These are phyloP conservation scores for Limnephilus lunatus DNA, from an alignment of 2,888 invertebrate species.

Conservation along the genomic window DNA sequence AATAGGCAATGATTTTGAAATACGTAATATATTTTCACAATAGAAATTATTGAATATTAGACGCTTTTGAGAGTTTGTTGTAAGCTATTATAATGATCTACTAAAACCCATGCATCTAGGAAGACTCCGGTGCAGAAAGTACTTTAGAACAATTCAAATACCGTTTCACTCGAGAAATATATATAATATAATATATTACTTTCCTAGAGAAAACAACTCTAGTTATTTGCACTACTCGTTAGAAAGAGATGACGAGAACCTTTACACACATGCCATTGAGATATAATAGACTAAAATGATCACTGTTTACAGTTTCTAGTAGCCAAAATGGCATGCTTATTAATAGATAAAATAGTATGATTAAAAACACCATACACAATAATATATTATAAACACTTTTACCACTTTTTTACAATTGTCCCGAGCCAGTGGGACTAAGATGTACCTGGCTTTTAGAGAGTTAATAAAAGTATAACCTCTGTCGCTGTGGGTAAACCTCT, in stretches of 20 bases:
- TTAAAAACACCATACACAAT: not conserved
- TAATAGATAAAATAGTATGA: not conserved
- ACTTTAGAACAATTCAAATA: not conserved
- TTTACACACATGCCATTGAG: conserved; percentile 38
- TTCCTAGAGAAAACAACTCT: conserved; percentile 22
- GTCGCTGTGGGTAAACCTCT: too few species aligned
- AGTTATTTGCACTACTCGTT: conserved; percentile 44
- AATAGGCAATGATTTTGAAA: not conserved
- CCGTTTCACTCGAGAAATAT: not conserved
- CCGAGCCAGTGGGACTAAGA: not conserved
- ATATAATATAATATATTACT: conserved; percentile 5
- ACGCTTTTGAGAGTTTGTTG: not conserved
- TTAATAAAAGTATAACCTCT: not conserved
- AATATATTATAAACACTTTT: not conserved
- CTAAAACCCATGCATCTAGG: conserved; percentile 39
- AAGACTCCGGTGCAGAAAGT: conserved; percentile 35
- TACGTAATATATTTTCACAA: not conserved
- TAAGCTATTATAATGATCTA: conserved; percentile 20
- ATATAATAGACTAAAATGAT: conserved; percentile 19
- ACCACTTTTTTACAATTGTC: not conserved
- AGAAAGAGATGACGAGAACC: conserved; percentile 7
- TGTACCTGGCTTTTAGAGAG: not conserved
- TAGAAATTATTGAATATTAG: not conserved
- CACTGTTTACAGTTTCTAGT: conserved; percentile 38
- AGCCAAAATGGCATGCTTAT: conserved; percentile 48